Evolutionary conservation across 2,888 invertebrate genomes (phyloP), one percentile per base, ranked within the genome.

Genomic region (Pantelozetes paolii): DNA sequence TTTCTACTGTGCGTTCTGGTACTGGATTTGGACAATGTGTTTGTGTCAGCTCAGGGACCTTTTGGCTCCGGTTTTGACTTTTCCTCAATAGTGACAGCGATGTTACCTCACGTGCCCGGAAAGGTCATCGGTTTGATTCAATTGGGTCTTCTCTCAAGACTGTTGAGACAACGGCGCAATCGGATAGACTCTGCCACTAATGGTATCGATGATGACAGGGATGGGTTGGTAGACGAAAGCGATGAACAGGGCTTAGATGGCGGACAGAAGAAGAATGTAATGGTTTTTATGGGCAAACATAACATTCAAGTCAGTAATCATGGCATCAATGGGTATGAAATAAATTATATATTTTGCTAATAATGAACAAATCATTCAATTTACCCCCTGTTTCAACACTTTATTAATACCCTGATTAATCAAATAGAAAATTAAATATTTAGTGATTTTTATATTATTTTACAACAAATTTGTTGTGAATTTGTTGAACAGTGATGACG

Each of bases 291-390:
- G 8, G 64, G 64, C 13, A 64, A 64, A 36, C 64, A 64, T 64
- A 64, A 64, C 30, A 64, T 64, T 36, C 64, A 64, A 64, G 64
- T 64, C 36, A 64, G 64, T 30, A 64, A 64, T 64, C 64, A 36
- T 64, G 64, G 64, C 9, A 62, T 62, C 20, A n/a, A 36, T n/a
- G 18, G 18, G 64, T 64, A 57, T 42, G 42, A 23, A 54, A 9
- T 54, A 23, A 11, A 5, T 50, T 50, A n/a, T 11, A n/a, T 50
- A 50, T 50, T 50, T 50, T n/a, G 50, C 5, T n/a, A 9, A 13
- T 50, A 18, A 11, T 50, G 18, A 6, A 40, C 13, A 13, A 23
- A 23, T 54, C 11, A 54, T 54, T 54, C n/a, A 54, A n/a, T 54
- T 23, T 54, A 23, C n/a, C 23, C n/a, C 5, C 50, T 50, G 8